Conservation (phyloP, 2,113 vertebrate species). For the Carollia perspicillata region DNA sequence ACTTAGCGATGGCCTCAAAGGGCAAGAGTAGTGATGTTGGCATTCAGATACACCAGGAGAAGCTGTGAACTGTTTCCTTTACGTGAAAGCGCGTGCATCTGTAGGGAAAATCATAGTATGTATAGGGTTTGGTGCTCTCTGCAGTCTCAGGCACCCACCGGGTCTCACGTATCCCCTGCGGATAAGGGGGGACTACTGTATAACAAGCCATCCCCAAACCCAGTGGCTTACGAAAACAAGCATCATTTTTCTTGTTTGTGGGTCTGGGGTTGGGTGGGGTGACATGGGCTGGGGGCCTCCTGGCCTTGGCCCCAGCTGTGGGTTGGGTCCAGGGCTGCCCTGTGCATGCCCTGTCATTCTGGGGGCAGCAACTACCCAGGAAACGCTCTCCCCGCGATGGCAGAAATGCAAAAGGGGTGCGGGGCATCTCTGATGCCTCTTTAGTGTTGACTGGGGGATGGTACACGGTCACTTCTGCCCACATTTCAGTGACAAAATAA, state of each 20-base stretch:
- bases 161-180: not conserved
- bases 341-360: rapidly evolving
- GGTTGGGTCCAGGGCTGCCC: not conserved
- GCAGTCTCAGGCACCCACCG: not conserved
- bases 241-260: not conserved
- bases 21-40: not conserved
- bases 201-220: not conserved
- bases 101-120: not conserved
- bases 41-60: not conserved
- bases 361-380: no score
- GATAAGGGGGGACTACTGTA: not conserved
- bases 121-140: not conserved
- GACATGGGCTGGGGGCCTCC: not conserved
- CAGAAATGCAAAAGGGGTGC: not conserved
- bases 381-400: not conserved
- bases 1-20: not conserved
- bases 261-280: not conserved
- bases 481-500: not conserved
- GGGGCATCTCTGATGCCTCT: not conserved
- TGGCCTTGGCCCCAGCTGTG: not conserved
- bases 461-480: not conserved
- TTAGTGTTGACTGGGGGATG: no score
- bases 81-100: not conserved
- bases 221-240: not conserved
- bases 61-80: not conserved